Evolutionary conservation across 2,113 vertebrate species (phyloP), one percentile per base, ranked within the genome.

Genomic region (Peucedramus taeniatus): DNA sequence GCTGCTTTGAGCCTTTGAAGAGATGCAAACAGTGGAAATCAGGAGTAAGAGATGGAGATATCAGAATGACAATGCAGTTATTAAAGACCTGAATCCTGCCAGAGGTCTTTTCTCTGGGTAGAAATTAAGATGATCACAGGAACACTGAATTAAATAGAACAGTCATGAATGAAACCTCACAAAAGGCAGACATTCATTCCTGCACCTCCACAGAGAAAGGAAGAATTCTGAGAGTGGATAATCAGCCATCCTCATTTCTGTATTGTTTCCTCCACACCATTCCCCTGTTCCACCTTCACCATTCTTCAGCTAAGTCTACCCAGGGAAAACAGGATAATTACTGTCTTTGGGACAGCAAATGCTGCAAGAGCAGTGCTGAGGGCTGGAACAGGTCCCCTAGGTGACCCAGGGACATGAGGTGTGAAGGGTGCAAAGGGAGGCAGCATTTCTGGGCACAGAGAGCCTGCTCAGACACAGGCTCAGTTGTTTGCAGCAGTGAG

Each of bases 121-220:
- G 87, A 87, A 91, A 94, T 94, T 44, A 94, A 79, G 57, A 47
- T 39, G 87, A 91, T 93, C 77, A 78, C 65, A 91, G 77, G 61
- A 94, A 39, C 30, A 16, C 18, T 26, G 63, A 63, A 33, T 60
- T 84, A 82, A 85, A 76, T 47, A 45, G 61, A 93, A 82, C 16
- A 53, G 69, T n/a, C 0, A 1, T 49, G 56, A 87, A 72, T 53
- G 53, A 78, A 76, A 60, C n/a, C 37, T 71, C 61, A 49, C 31
- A 53, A 49, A 87, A 81, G 56, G 53, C 44, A 91, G 81, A 28
- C 47, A 24, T 69, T 61, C 35, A n/a, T 72, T 92, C 60, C 40
- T 66, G 13, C 31, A 42, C 11, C 54, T 90, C 47, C 33, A 47
- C 15, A 42, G 37, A 68, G 60, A 53, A 77, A 13, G 40, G 44